Evolutionary conservation across 2,888 invertebrate species (phyloP), one percentile per base, ranked within the genome.

Genomic region (Calephelis perditalis): DNA sequence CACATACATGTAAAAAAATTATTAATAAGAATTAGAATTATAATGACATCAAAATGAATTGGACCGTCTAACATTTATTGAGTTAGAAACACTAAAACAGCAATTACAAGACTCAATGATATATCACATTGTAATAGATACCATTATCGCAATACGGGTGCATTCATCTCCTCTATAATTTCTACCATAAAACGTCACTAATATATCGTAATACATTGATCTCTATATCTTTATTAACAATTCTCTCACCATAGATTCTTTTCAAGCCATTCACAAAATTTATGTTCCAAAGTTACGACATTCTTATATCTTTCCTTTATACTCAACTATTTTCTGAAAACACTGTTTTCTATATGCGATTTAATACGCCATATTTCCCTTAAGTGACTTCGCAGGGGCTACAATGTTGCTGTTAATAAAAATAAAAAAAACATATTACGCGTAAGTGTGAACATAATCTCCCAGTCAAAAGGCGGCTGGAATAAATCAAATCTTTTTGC

Each of bases 161-260:
- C 86, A 86, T 88, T 81, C 81, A 84, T 74, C 67, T 73, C 70
- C 71, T 73, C 82, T 73, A 82, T 83, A 78, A 81, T 77, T 74
- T 66, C 65, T 69, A 68, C 77, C 84, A 77, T 89, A 86, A 89
- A 90, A 79, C 70, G 71, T 76, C 83, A 78, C 88, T 89, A 90
- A 90, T 90, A 81, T 82, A 80, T 79, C 77, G 73, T 88, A 86
- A 86, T 86, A 84, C 82, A 80, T 81, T 75, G 78, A 79, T 83
- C 52, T 54, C 85, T 84, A 88, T 87, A 89, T 87, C 90, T 88
- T 85, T 89, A 90, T 89, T 89, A 90, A 88, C 85, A 84, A 84
- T 87, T 86, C 86, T 77, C 79, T 76, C 78, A 75, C 79, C 80
- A 84, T 87, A 82, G 84, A 86, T 85, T 84, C 84, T 79, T 81